A percentile compares a stretch with the other conserved stretches of the same genome.
These are phyloP conservation scores for Agonum fuliginosum DNA, from an alignment of 2,888 invertebrate species.

Conservation along the genomic window DNA sequence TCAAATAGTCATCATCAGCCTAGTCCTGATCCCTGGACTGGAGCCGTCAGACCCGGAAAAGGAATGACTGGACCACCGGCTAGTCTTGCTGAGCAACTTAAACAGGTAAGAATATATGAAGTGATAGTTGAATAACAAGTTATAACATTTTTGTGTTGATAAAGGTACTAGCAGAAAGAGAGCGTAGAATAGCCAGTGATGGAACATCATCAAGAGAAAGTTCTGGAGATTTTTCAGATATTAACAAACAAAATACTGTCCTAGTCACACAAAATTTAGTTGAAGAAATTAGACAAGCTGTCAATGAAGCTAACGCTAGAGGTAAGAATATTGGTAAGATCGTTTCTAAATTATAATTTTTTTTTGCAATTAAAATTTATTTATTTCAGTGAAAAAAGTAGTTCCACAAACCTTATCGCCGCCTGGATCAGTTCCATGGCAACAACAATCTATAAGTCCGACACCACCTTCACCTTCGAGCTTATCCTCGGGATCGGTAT, in stretches of 20 bases:
- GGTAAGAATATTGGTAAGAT: slow-evolving; percentile 73
- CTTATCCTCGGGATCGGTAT: slow-evolving; percentile 78
- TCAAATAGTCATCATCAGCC: slow-evolving; percentile 67
- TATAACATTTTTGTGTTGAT: neutral
- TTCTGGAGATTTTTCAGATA: slow-evolving; percentile 79
- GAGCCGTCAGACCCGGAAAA: slow-evolving; percentile 65
- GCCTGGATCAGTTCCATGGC: slow-evolving; percentile 79
- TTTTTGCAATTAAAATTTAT: neutral
- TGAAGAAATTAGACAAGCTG: slow-evolving; percentile 91
- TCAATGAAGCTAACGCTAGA: slow-evolving; percentile 91
- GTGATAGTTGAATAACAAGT: neutral
- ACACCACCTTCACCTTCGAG: slow-evolving; percentile 80
- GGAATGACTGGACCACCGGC: slow-evolving; percentile 79
- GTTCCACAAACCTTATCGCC: slow-evolving; percentile 78
- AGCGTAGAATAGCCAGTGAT: slow-evolving; percentile 80
- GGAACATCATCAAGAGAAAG: slow-evolving; percentile 76
- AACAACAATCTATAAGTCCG: slow-evolving; percentile 72
- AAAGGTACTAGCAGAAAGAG: slow-evolving; percentile 85
- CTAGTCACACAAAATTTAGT: slow-evolving; percentile 87
- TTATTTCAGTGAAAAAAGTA: slow-evolving; percentile 79
- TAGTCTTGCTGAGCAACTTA: slow-evolving; percentile 89
- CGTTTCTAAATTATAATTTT: neutral
- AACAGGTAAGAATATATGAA: slow-evolving; percentile 76
- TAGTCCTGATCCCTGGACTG: slow-evolving; percentile 71
- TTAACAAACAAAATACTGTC: slow-evolving; percentile 78